These are phyloP conservation scores for Amphiprion percula DNA, from an alignment of 2,113 vertebrate genomes.

Conservation along the genomic window DNA sequence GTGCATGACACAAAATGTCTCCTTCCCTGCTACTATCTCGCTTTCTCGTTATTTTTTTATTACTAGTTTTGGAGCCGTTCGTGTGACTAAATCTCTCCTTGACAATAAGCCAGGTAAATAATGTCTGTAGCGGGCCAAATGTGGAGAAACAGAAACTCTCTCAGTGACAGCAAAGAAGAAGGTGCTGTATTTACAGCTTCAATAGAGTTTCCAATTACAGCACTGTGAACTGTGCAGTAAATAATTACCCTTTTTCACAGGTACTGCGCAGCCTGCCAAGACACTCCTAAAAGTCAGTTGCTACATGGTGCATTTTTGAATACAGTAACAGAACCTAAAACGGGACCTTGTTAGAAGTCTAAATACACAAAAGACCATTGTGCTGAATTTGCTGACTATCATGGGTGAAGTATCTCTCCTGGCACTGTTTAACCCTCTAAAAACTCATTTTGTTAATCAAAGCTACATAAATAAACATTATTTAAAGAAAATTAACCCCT, in stretches of 20 bases:
- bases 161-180: slow-evolving; percentile 63
- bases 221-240: slow-evolving; percentile 72
- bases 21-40: slow-evolving; percentile 32
- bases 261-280: slow-evolving; percentile 58
- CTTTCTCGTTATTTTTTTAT: slow-evolving; percentile 37
- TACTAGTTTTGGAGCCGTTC: slow-evolving; percentile 42
- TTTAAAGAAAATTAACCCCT: no score
- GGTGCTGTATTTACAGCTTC: slow-evolving; percentile 78
- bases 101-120: slow-evolving; percentile 63
- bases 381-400: slow-evolving; percentile 6
- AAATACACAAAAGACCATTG: slow-evolving; percentile 15
- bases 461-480: no score
- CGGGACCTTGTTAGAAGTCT: slow-evolving; percentile 27
- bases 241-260: slow-evolving; percentile 69
- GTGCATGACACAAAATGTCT: slow-evolving; percentile 55
- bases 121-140: slow-evolving; percentile 53
- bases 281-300: slow-evolving; percentile 44
- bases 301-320: slow-evolving; percentile 53
- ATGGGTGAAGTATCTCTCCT: no score
- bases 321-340: slow-evolving; percentile 30
- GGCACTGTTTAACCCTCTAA: no score
- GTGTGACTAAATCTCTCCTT: slow-evolving; percentile 56
- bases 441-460: no score
- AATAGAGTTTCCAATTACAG: slow-evolving; percentile 81
- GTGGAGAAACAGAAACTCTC: slow-evolving; percentile 49